phyloP scores from a whole-genome alignment of 2,113 vertebrate genomes.

The Megaceryle maxima region DNA sequence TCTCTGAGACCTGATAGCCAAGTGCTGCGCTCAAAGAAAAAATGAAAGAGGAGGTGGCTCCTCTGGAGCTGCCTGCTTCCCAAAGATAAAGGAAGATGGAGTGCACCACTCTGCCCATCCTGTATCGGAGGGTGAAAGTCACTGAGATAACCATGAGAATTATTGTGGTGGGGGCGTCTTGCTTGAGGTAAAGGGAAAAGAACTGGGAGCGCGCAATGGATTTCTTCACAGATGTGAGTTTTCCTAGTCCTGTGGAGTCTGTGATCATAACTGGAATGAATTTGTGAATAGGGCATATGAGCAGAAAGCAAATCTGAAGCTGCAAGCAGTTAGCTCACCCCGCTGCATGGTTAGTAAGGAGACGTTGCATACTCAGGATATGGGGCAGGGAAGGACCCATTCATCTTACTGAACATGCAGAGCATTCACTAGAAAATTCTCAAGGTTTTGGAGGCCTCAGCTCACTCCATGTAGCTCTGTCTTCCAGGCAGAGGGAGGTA shows the following conservation, averaged over 20 bases:
- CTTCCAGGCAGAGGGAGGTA: not conserved
- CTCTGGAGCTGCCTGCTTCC: conserved; percentile 28
- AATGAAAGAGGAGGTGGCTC: conserved; percentile 8
- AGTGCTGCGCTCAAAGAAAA: not conserved
- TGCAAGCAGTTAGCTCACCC: not conserved
- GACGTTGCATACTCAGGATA: not conserved
- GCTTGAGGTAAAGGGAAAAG: not conserved
- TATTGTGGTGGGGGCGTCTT: not conserved
- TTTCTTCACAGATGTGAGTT: not conserved
- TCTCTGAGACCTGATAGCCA: conserved; percentile 18
- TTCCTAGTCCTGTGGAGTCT: conserved; percentile 3
- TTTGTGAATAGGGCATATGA: conserved; percentile 4
- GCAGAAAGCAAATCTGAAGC: conserved; percentile 30
- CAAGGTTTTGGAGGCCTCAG: not conserved
- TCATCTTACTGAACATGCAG: not conserved
- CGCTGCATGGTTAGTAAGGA: not conserved
- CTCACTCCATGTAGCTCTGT: not conserved
- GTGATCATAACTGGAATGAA: conserved; percentile 7
- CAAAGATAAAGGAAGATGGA: conserved; percentile 61
- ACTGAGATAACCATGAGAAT: not conserved
- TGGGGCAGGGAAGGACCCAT: not conserved
- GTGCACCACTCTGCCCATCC: not conserved
- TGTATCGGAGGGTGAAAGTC: not conserved
- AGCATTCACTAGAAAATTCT: not conserved
- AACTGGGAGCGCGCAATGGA: not conserved